These are phyloP conservation scores for Syngnathus rostellatus DNA, from an alignment of 2,797 vertebrate genomes.

Conservation along the genomic window DNA sequence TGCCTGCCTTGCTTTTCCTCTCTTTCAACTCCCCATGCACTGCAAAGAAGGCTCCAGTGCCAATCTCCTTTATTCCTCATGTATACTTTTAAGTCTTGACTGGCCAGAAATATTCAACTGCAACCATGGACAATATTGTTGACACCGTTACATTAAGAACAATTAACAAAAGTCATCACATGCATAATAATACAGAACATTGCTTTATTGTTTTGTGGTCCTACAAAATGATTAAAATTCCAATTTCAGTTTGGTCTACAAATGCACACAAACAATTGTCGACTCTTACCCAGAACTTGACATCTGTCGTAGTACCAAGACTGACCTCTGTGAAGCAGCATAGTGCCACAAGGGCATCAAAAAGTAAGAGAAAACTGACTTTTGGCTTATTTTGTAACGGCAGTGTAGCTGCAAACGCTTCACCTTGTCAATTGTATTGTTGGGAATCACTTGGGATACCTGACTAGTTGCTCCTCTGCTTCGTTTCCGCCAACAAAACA, in stretches of 20 bases:
- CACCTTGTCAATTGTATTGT: too few relatives aligned
- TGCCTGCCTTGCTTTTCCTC: slow-evolving; percentile 61
- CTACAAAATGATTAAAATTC: neutral
- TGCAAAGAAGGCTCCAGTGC: slow-evolving; percentile 26
- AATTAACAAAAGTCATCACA: neutral
- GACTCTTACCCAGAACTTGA: neutral
- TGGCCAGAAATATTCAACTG: neutral
- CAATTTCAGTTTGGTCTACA: neutral
- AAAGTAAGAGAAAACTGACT: neutral
- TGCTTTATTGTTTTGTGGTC: neutral
- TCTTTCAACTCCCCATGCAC: slow-evolving; percentile 53
- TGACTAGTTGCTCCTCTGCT: too few relatives aligned
- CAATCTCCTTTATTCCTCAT: slow-evolving; percentile 21
- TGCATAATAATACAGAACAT: neutral
- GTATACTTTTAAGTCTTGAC: neutral
- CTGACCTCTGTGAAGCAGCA: neutral
- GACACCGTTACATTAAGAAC: neutral
- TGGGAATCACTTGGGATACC: too few relatives aligned
- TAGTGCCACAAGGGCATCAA: neutral
- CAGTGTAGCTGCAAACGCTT: too few relatives aligned
- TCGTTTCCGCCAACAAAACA: too few relatives aligned
- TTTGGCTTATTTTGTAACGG: too few relatives aligned
- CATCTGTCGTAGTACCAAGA: neutral
- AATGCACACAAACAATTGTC: neutral
- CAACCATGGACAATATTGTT: neutral